Evolutionary conservation across 2,113 vertebrate genomes (phyloP).

Genomic region (Chunga burmeisteri): DNA sequence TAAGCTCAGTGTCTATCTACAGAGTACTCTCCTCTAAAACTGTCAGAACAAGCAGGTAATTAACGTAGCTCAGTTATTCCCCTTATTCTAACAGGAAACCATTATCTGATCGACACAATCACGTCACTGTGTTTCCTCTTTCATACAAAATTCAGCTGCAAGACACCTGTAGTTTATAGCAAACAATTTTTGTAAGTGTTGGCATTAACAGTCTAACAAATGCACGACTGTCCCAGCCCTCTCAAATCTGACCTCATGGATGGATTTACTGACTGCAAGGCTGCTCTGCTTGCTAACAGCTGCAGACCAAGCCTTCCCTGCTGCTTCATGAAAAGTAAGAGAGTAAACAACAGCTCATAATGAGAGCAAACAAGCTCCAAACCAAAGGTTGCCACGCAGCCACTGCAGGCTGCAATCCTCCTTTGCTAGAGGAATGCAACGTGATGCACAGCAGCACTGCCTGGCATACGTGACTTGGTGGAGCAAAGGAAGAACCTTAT

Average conservation of each 20-base stretch:
- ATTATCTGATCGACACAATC: conserved; percentile 35
- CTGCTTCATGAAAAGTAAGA: not conserved
- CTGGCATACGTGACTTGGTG: not conserved
- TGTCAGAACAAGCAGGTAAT: not conserved
- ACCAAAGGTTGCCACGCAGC: not conserved
- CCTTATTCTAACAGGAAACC: conserved; percentile 33
- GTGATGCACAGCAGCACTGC: fast-evolving
- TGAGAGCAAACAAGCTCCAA: not conserved
- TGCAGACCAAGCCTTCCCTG: not conserved
- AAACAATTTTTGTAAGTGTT: not conserved
- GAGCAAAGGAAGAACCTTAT: not conserved
- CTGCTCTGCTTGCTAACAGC: not conserved
- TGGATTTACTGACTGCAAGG: not conserved
- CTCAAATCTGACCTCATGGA: not conserved
- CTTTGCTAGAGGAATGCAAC: fast-evolving
- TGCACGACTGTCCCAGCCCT: not conserved
- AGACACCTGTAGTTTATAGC: not conserved
- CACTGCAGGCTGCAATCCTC: not conserved
- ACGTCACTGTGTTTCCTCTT: conserved; percentile 1
- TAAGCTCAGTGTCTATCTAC: not conserved
- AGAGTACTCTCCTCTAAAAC: not conserved
- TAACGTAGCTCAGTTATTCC: not conserved
- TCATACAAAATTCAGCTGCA: not conserved
- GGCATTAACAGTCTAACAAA: not conserved
- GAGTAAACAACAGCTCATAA: not conserved